These are phyloP conservation scores for Alviniconcha strummeri DNA, from an alignment of 2,888 invertebrate genomes.

Conservation along the genomic window DNA sequence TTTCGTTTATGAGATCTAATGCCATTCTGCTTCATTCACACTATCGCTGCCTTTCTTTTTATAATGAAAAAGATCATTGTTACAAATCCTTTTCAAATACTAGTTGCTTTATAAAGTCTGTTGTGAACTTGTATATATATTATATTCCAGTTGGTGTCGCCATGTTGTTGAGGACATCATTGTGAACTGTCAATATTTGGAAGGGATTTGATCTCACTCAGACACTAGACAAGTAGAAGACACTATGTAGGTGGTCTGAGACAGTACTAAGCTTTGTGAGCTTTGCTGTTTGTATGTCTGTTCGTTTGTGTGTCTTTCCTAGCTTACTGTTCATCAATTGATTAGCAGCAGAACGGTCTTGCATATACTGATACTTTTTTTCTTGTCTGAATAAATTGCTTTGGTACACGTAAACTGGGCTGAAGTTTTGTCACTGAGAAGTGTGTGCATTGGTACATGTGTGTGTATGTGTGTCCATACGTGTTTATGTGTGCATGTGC, in stretches of 20 bases:
- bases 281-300: neutral
- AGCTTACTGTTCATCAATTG: neutral
- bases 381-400: slow-evolving; percentile 41
- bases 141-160: neutral
- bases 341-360: slow-evolving; percentile 25
- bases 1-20: neutral
- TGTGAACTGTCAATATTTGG: neutral
- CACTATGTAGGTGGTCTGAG: slow-evolving; percentile 8
- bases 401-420: slow-evolving; percentile 32
- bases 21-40: neutral
- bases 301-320: slow-evolving; percentile 4
- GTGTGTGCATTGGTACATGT: neutral
- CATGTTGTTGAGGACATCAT: slow-evolving; percentile 16
- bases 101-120: slow-evolving; percentile 6
- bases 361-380: slow-evolving; percentile 23
- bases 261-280: neutral
- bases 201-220: slow-evolving; percentile 14
- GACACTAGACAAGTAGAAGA: neutral
- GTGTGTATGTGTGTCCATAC: neutral
- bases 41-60: slow-evolving; percentile 9
- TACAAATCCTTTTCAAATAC: neutral
- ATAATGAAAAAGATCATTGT: neutral
- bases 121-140: slow-evolving; percentile 18
- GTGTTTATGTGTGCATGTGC: too few relatives aligned
- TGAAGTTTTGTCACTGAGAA: too few relatives aligned